Evolutionary conservation across 2,888 invertebrate genomes (phyloP).

Genomic region (Andrena minutula): DNA sequence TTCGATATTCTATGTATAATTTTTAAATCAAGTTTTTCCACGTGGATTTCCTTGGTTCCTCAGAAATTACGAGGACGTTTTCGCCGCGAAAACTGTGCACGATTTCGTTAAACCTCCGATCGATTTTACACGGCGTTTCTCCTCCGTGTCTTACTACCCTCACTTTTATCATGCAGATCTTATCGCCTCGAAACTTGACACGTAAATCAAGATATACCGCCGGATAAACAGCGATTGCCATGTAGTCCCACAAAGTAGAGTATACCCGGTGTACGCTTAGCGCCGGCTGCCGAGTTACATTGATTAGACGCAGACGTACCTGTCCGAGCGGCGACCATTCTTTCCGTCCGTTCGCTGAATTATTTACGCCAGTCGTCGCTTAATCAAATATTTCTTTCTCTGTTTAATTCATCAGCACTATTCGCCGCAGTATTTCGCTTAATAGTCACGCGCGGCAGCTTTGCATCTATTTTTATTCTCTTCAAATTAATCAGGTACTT

Average conservation of each 20-base stretch:
- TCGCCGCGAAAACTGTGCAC: background rate
- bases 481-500: too few species aligned
- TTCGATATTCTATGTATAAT: too few species aligned
- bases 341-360: conserved; percentile 54
- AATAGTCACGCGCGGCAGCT: too few species aligned
- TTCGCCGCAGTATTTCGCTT: background rate
- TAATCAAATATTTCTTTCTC: conserved; percentile 31
- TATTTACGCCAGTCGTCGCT: conserved; percentile 62
- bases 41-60: background rate
- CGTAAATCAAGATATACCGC: conserved; percentile 68
- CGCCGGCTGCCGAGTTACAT: conserved; percentile 48
- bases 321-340: conserved; percentile 45
- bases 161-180: conserved; percentile 43
- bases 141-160: conserved; percentile 34
- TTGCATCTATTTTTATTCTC: too few species aligned
- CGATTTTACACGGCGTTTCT: conserved; percentile 25
- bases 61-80: background rate
- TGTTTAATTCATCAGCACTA: background rate
- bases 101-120: conserved; percentile 16
- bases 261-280: conserved; percentile 43
- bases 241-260: conserved; percentile 57
- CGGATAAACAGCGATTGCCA: conserved; percentile 63
- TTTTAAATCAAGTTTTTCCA: background rate
- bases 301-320: conserved; percentile 61
- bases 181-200: conserved; percentile 60